Percentiles rank a stretch among this genome's conserved stretches.
Evolutionary conservation across 64 coral and sea anemone genomes (phyloP).

Genomic region (Astreopora myriophthalma): DNA sequence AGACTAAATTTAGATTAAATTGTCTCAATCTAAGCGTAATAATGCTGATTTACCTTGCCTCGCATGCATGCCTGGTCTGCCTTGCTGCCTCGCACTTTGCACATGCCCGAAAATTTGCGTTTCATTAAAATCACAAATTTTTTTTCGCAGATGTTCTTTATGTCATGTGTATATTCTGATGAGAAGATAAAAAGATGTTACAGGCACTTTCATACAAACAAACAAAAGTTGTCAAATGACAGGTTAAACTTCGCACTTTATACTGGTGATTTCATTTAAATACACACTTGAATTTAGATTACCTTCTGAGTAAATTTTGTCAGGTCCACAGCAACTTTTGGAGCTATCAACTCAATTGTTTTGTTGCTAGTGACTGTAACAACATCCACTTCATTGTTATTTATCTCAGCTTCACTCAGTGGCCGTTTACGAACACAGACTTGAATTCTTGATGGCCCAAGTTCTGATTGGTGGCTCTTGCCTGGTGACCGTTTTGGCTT

Average conservation of each 20-base stretch:
- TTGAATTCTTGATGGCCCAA: slow-evolving; percentile 64
- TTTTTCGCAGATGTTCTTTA: too few relatives aligned
- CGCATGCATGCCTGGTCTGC: too few relatives aligned
- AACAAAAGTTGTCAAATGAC: neutral
- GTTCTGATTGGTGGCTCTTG: slow-evolving; percentile 3
- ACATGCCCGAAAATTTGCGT: too few relatives aligned
- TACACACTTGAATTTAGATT: neutral
- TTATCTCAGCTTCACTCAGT: slow-evolving; percentile 41
- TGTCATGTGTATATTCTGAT: too few relatives aligned
- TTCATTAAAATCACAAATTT: too few relatives aligned
- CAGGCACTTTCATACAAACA: too few relatives aligned
- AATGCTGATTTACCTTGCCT: too few relatives aligned
- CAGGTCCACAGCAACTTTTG: slow-evolving; percentile 84
- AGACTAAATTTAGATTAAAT: too few relatives aligned
- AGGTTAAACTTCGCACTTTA: neutral
- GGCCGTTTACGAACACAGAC: slow-evolving; percentile 92
- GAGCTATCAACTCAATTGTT: slow-evolving; percentile 49
- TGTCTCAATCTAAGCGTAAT: too few relatives aligned
- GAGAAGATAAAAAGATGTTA: too few relatives aligned
- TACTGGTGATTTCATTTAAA: neutral
- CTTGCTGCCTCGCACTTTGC: too few relatives aligned
- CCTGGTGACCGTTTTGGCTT: slow-evolving; percentile 56
- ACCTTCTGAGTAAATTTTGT: slow-evolving; percentile 90
- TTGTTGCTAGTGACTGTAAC: slow-evolving; percentile 41
- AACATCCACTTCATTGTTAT: slow-evolving; percentile 53